These are phyloP conservation scores for Elanoides forficatus DNA, from an alignment of 2,113 vertebrate genomes.

Conservation along the genomic window DNA sequence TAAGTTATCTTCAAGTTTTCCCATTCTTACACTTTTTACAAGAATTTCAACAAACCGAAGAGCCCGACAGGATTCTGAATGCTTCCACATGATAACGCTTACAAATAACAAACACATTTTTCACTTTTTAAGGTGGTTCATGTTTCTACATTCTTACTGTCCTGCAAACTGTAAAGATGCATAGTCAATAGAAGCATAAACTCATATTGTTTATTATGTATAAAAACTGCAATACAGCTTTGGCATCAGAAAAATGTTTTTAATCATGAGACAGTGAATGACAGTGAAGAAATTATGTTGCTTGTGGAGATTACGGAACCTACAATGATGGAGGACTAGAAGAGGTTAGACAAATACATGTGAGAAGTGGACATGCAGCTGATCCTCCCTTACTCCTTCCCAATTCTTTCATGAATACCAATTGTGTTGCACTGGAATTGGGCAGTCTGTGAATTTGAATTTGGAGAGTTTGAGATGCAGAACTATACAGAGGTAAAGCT, in stretches of 20 bases:
- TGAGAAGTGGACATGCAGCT: background rate
- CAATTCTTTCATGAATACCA: background rate
- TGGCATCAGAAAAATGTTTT: background rate
- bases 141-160: background rate
- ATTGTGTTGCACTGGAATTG: background rate
- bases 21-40: background rate
- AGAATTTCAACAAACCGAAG: background rate
- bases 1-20: background rate
- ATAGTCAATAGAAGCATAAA: background rate
- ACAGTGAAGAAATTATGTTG: background rate
- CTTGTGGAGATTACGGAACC: background rate
- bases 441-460: background rate
- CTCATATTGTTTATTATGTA: background rate
- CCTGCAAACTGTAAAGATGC: background rate
- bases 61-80: background rate
- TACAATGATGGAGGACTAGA: background rate
- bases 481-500: background rate
- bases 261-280: background rate
- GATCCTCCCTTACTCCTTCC: background rate
- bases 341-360: background rate
- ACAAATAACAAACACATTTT: background rate
- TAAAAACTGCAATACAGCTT: background rate
- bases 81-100: background rate
- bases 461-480: background rate
- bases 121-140: background rate